A percentile compares a stretch with the other conserved stretches of the same genome.
These are phyloP conservation scores for Sphecodes monilicornis DNA, from an alignment of 2,888 invertebrate species.

Conservation along the genomic window DNA sequence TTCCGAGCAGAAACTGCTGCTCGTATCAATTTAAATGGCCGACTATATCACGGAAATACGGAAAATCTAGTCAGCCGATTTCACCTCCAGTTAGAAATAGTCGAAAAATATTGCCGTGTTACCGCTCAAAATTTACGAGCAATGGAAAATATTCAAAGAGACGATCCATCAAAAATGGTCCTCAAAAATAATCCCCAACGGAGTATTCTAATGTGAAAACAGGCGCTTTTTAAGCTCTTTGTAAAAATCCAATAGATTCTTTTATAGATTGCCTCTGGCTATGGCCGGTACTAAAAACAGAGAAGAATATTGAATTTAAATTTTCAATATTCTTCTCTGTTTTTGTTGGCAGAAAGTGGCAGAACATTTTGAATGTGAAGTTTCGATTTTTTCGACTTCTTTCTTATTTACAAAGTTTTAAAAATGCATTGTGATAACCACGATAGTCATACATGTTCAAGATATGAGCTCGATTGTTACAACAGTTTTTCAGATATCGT, in stretches of 20 bases:
- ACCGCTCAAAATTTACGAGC: background rate
- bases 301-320: too few relatives aligned
- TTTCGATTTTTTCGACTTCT: too few relatives aligned
- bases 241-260: too few relatives aligned
- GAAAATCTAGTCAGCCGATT: constrained; percentile 12
- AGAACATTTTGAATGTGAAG: too few relatives aligned
- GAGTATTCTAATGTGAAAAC: background rate
- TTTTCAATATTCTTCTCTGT: too few relatives aligned
- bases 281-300: too few relatives aligned
- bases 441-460: too few relatives aligned
- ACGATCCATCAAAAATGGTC: background rate
- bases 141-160: background rate
- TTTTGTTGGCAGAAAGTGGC: too few relatives aligned
- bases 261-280: too few relatives aligned
- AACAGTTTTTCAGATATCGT: background rate
- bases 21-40: constrained; percentile 49
- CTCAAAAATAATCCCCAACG: background rate
- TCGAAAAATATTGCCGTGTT: background rate
- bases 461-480: background rate
- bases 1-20: constrained; percentile 28
- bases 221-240: background rate
- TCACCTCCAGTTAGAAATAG: background rate
- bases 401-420: too few relatives aligned
- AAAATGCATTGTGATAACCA: too few relatives aligned
- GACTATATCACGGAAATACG: background rate